Percentiles rank a stretch among this genome's conserved stretches.
These are phyloP conservation scores for Thereva nobilitata DNA, from an alignment of 2,888 invertebrate genomes.

Conservation along the genomic window DNA sequence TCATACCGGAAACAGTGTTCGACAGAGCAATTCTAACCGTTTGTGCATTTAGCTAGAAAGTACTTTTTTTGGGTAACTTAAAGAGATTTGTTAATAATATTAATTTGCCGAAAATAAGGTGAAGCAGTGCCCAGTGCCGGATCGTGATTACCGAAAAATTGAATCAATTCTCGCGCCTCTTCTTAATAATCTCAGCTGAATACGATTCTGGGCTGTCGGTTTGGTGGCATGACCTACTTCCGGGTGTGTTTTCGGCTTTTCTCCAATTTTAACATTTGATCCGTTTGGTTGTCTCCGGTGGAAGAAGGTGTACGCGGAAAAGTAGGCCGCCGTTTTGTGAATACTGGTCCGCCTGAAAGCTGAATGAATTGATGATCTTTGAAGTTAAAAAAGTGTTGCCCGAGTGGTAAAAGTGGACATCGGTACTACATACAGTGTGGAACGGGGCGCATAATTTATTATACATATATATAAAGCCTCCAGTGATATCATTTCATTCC, in stretches of 20 bases:
- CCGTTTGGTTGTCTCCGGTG: slow-evolving; percentile 14
- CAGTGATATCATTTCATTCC: background rate
- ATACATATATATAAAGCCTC: too few species aligned
- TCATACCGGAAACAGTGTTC: slow-evolving; percentile 41
- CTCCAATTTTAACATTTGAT: slow-evolving; percentile 18
- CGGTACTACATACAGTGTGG: background rate
- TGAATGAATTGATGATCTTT: too few species aligned
- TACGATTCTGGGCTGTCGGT: background rate
- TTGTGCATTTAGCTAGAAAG: slow-evolving; percentile 15
- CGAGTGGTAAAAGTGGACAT: slow-evolving; percentile 25
- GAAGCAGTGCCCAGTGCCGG: too few species aligned
- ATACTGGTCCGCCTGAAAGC: slow-evolving; percentile 4
- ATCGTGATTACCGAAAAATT: too few species aligned
- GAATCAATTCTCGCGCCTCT: too few species aligned
- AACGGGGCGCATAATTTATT: too few species aligned
- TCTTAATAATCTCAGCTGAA: too few species aligned
- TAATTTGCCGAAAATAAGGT: too few species aligned
- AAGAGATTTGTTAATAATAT: too few species aligned
- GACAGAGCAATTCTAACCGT: slow-evolving; percentile 34
- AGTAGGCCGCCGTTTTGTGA: slow-evolving; percentile 12
- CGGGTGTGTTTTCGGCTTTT: slow-evolving; percentile 12
- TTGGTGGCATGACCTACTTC: slow-evolving; percentile 16
- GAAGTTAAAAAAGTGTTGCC: background rate
- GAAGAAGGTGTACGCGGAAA: slow-evolving; percentile 8
- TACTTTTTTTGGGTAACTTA: too few species aligned